phyloP scores from a whole-genome alignment of 2,113 vertebrate species.

The Dasyprocta punctata region DNA sequence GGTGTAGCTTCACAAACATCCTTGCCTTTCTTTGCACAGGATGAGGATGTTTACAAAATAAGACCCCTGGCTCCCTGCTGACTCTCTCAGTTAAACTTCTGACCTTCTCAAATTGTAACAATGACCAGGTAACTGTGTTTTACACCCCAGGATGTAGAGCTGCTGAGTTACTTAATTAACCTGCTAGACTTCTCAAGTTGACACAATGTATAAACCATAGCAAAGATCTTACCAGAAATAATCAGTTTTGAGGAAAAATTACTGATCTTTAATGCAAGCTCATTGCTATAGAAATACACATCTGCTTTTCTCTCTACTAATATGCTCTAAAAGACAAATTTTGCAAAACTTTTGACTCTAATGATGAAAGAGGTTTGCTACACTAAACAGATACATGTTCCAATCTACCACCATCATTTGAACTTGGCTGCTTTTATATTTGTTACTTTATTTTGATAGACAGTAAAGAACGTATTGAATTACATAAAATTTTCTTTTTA shows the following conservation, averaged over 20 bases:
- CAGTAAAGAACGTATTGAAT: background rate
- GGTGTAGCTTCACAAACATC: no score
- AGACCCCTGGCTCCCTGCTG: no score
- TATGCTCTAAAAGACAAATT: background rate
- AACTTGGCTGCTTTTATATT: background rate
- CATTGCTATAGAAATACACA: background rate
- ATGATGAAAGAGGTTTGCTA: background rate
- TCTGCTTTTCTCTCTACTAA: background rate
- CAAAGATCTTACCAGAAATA: background rate
- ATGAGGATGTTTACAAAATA: no score
- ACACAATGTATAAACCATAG: no score
- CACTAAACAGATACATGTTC: background rate
- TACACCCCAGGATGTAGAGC: no score
- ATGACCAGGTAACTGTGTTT: no score
- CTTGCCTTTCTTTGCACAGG: no score
- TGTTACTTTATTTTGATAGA: background rate
- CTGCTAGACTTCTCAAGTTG: no score
- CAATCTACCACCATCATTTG: background rate
- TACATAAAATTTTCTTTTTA: background rate
- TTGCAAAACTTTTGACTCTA: background rate
- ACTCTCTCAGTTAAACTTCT: no score
- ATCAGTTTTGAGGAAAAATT: background rate
- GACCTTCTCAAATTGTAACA: no score
- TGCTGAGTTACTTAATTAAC: no score
- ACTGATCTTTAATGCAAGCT: background rate